These are phyloP conservation scores for Alitta virens DNA, from an alignment of 2,888 invertebrate genomes.

Conservation along the genomic window DNA sequence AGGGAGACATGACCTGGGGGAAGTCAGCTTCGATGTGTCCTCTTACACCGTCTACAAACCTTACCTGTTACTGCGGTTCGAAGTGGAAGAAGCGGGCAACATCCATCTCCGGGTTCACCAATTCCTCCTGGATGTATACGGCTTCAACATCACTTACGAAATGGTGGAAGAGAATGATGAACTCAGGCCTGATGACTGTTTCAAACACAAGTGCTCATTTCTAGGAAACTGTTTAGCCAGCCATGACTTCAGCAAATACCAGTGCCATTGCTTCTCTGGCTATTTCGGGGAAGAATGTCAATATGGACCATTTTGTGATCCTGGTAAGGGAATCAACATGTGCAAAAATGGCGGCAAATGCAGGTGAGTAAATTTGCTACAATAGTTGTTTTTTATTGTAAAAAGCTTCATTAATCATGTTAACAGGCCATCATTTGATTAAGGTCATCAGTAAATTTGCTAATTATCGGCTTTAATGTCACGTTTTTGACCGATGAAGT, in stretches of 20 bases:
- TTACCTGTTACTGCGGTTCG: conserved; percentile 76
- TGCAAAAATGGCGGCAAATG: conserved; percentile 83
- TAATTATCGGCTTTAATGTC: too few species aligned
- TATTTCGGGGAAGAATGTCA: conserved; percentile 79
- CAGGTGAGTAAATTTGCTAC: conserved; percentile 73
- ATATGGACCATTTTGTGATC: conserved; percentile 75
- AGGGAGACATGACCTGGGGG: conserved; percentile 38
- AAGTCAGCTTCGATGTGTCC: conserved; percentile 39
- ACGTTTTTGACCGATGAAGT: too few species aligned
- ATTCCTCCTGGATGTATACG: conserved; percentile 79
- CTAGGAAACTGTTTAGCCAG: conserved; percentile 80
- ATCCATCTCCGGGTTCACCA: conserved; percentile 78
- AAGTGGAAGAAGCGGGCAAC: conserved; percentile 62
- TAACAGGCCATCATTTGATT: too few species aligned
- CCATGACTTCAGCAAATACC: conserved; percentile 70
- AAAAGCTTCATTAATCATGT: too few species aligned
- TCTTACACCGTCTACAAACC: conserved; percentile 62
- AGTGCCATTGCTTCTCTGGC: conserved; percentile 77
- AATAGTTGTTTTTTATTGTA: too few species aligned
- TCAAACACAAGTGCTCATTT: conserved; percentile 77
- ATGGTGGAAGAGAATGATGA: conserved; percentile 61
- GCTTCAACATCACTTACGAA: conserved; percentile 90
- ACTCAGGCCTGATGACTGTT: conserved; percentile 61
- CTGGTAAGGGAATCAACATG: conserved; percentile 62
- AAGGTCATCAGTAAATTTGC: too few species aligned